Percentiles rank a stretch among this genome's conserved stretches.
phyloP scores from a whole-genome alignment of 2,888 invertebrate species.

The Drosophila kanekoi region DNA sequence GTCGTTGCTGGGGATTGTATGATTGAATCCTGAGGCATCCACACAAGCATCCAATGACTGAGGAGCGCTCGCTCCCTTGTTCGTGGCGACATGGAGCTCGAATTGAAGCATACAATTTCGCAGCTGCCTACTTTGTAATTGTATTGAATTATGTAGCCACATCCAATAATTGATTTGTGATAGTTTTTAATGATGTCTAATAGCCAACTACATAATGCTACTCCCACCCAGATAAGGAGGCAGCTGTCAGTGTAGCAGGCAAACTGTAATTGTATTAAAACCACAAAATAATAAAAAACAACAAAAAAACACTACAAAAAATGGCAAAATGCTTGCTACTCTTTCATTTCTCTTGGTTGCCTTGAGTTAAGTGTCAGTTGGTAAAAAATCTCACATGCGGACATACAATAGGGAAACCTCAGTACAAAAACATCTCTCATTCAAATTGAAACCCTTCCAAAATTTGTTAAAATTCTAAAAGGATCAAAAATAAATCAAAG shows the following conservation, averaged over 20 bases:
- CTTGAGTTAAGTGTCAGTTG: slow-evolving; percentile 13
- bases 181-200: slow-evolving; percentile 71
- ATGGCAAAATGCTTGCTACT: background rate
- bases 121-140: slow-evolving; percentile 39
- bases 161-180: slow-evolving; percentile 79
- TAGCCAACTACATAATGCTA: slow-evolving; percentile 49
- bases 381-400: slow-evolving; percentile 11
- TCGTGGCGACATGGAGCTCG: slow-evolving; percentile 7
- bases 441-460: slow-evolving; percentile 72
- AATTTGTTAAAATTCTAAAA: slow-evolving; percentile 78
- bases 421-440: slow-evolving; percentile 73
- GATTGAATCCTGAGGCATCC: slow-evolving; percentile 10
- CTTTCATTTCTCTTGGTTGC: slow-evolving; percentile 4
- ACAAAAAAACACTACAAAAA: slow-evolving; percentile 18
- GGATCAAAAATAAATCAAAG: slow-evolving; percentile 75
- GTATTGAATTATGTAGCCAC: slow-evolving; percentile 72
- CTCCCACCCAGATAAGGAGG: slow-evolving; percentile 28
- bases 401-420: slow-evolving; percentile 21
- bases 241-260: slow-evolving; percentile 37
- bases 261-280: slow-evolving; percentile 57
- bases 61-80: slow-evolving; percentile 2
- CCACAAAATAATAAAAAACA: slow-evolving; percentile 40
- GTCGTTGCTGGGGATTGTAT: slow-evolving; percentile 25
- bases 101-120: slow-evolving; percentile 17
- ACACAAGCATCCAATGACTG: slow-evolving; percentile 26